These are phyloP conservation scores for Alviniconcha marisindica DNA, from an alignment of 1,140 invertebrate species.

Conservation along the genomic window DNA sequence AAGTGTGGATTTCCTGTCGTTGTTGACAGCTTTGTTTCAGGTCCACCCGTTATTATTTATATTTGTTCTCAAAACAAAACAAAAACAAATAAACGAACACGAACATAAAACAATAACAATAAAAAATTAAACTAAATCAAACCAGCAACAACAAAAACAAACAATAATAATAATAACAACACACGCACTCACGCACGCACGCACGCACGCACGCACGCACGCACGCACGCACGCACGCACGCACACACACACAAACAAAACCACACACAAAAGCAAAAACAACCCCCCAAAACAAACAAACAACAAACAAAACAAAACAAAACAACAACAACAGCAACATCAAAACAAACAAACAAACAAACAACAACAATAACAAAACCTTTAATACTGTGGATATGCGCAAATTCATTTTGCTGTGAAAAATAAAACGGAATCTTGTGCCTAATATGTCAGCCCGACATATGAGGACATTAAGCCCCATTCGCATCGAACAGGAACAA, in stretches of 20 bases:
- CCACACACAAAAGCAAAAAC: background rate
- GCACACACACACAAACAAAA: background rate
- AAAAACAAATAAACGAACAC: too few relatives aligned
- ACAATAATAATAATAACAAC: background rate
- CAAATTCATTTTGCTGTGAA: too few relatives aligned
- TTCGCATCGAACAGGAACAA: background rate
- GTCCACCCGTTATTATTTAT: too few relatives aligned
- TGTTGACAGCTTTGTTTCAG: too few relatives aligned
- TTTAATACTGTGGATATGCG: too few relatives aligned
- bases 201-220: background rate
- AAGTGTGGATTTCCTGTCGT: background rate
- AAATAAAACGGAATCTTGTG: background rate
- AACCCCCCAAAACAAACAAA: background rate
- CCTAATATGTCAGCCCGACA: background rate
- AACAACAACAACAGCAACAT: background rate
- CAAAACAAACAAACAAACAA: background rate
- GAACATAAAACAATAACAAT: background rate
- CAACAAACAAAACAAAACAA: background rate
- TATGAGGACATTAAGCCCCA: background rate
- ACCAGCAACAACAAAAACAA: background rate
- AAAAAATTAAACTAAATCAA: background rate
- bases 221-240: background rate
- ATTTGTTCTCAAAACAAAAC: background rate
- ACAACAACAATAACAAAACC: too few relatives aligned
- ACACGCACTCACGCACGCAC: background rate